Evolutionary conservation across 2,888 invertebrate species (phyloP), one percentile per base, ranked within the genome.

Genomic region (Megalurothrips usitatus): DNA sequence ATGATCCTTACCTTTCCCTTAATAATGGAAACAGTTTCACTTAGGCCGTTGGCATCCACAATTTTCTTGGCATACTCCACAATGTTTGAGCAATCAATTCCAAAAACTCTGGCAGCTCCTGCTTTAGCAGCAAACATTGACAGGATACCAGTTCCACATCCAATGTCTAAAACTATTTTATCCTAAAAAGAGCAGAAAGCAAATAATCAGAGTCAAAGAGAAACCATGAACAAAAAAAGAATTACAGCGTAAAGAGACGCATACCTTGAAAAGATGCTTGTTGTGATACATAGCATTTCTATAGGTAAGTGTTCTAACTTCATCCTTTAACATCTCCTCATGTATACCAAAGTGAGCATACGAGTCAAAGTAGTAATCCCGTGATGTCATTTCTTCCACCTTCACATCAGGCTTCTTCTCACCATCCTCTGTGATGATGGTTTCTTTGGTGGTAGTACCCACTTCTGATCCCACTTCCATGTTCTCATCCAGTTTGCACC

Each of bases 321-420:
- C 99, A 88, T 99, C 99, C 88, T 99, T 99, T 83, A 99, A 89
- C 99, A 99, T 99, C 89, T 99, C 99, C 90, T 99, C 99, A 87
- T 99, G 99, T 85, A 99, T 99, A 79, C 99, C 99, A 88, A 99
- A 99, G 89, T 99, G 99, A 80, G 99, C 99, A 87, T 99, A 99
- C 0, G 99, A 99, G 88, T 99, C 99, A 87, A 99, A 99, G 88
- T 99, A 99, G 88, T 99, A 99, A 88, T 99, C 99, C 85, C 98
- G 92, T 10, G 99, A 99, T 1, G 99, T 99, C 99, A 99, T 99
- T 85, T 99, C 98, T 84, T 96, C 96, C 0, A 95, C 93, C 1
- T 92, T 90, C 9, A 94, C 91, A 58, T 84, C 84, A 23, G 19
- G 14, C 14, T 49, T 49, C 48, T 80, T 68, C 19, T 23, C 68